Evolutionary conservation across 1,140 invertebrate genomes (phyloP).

Genomic region (Lerema accius): DNA sequence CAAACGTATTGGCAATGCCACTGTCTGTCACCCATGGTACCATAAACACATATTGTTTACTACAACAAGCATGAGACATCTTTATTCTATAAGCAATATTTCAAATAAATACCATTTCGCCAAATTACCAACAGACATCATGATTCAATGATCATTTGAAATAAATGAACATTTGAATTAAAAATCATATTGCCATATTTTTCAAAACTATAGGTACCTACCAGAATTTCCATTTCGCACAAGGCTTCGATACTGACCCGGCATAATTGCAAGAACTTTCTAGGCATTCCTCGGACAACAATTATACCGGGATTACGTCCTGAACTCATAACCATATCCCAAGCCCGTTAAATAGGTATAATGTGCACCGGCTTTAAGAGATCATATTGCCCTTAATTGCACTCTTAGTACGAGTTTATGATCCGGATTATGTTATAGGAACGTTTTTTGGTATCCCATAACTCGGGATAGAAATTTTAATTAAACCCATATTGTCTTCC

Average conservation of each 20-base stretch:
- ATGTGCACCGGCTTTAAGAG: conserved; percentile 66
- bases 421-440: conserved; percentile 53
- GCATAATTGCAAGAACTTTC: conserved; percentile 65
- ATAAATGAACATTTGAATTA: too few relatives aligned
- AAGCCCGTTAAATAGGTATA: conserved; percentile 76
- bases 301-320: conserved; percentile 72
- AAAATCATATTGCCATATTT: not conserved
- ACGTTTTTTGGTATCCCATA: conserved; percentile 33
- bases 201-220: not conserved
- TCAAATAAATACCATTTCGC: too few relatives aligned
- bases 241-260: conserved; percentile 42
- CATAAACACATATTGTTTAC: too few relatives aligned
- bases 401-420: conserved; percentile 70
- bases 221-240: not conserved
- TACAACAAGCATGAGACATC: too few relatives aligned
- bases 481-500: conserved; percentile 26
- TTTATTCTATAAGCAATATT: too few relatives aligned
- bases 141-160: too few relatives aligned
- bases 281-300: conserved; percentile 73
- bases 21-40: too few relatives aligned
- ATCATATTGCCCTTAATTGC: conserved; percentile 75
- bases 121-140: too few relatives aligned
- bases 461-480: conserved; percentile 30
- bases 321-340: conserved; percentile 72
- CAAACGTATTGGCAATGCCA: too few relatives aligned